Evolutionary conservation across 2,888 invertebrate genomes (phyloP).

Genomic region (Atherix ibis): DNA sequence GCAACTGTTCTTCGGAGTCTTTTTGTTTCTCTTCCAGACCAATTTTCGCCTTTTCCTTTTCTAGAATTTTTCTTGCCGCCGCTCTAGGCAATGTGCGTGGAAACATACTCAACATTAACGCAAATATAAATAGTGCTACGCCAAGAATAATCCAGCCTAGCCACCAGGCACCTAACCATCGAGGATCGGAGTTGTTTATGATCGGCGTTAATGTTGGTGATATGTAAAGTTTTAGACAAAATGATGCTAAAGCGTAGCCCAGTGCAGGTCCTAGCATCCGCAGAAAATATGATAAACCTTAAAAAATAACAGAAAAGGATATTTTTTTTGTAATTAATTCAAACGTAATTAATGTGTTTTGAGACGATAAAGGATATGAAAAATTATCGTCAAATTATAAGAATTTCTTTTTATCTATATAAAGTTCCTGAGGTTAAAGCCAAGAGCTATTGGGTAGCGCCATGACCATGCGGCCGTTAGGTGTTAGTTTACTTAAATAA

Average conservation of each 20-base stretch:
- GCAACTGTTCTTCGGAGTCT: conserved; percentile 22
- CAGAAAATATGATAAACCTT: conserved; percentile 49
- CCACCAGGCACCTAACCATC: conserved; percentile 79
- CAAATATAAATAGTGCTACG: conserved; percentile 39
- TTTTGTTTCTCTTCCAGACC: conserved; percentile 16
- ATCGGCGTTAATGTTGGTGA: conserved; percentile 47
- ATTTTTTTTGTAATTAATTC: too few relatives aligned
- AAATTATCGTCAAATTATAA: too few relatives aligned
- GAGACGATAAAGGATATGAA: too few relatives aligned
- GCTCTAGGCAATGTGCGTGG: conserved; percentile 53
- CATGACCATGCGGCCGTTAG: too few relatives aligned
- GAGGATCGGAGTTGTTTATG: conserved; percentile 48
- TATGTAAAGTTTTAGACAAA: conserved; percentile 48
- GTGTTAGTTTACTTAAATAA: too few relatives aligned
- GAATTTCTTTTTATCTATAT: too few relatives aligned
- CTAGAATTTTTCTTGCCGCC: conserved; percentile 37
- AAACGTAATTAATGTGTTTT: too few relatives aligned
- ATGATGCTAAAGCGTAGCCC: conserved; percentile 48
- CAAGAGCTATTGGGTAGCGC: too few relatives aligned
- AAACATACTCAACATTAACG: conserved; percentile 46
- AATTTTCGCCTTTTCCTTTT: conserved; percentile 20
- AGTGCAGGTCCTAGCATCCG: conserved; percentile 53
- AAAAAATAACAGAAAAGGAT: conserved; percentile 12
- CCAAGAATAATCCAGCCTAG: conserved; percentile 53
- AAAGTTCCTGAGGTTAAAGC: too few relatives aligned